These are phyloP conservation scores for Catotricha subobsoleta DNA, from an alignment of 2,888 invertebrate species.

Conservation along the genomic window DNA sequence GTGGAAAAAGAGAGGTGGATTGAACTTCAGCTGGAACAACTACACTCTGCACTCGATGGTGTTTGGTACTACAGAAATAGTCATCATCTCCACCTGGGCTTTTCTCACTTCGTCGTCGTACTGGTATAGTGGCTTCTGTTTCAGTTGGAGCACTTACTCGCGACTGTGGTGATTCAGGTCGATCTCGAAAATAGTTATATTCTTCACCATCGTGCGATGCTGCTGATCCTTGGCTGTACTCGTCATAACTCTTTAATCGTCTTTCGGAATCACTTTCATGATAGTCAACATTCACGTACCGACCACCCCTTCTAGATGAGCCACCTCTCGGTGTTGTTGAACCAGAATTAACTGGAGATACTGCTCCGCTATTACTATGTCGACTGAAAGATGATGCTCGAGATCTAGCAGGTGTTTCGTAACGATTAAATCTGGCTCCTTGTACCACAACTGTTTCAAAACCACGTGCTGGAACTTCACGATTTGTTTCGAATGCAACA, in stretches of 20 bases:
- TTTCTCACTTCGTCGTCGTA: constrained; percentile 27
- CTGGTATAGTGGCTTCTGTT: not conserved
- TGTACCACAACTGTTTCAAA: constrained; percentile 27
- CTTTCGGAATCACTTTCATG: constrained; percentile 19
- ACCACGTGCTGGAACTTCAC: constrained; percentile 20
- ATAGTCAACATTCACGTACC: constrained; percentile 21
- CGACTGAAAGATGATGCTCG: constrained; percentile 29
- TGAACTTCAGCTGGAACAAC: constrained; percentile 2
- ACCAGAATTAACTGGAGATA: constrained; percentile 9
- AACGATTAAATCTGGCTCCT: constrained; percentile 35
- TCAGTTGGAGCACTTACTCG: constrained; percentile 2
- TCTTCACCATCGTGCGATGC: constrained; percentile 44
- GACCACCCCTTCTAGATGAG: constrained; percentile 27
- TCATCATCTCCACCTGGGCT: constrained; percentile 18
- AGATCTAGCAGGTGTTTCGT: constrained; percentile 29
- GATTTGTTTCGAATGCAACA: constrained; percentile 5
- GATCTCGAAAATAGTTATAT: constrained; percentile 1
- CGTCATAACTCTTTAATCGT: constrained; percentile 46
- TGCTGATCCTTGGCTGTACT: constrained; percentile 53
- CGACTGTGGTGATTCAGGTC: constrained; percentile 6
- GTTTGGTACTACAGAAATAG: constrained; percentile 7
- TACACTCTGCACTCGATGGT: constrained; percentile 7
- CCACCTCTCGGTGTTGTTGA: constrained; percentile 29
- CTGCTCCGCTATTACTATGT: constrained; percentile 21
- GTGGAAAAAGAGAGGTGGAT: constrained; percentile 9